Conservation (phyloP, 2,797 vertebrate species). For the Sciaenops ocellatus region DNA sequence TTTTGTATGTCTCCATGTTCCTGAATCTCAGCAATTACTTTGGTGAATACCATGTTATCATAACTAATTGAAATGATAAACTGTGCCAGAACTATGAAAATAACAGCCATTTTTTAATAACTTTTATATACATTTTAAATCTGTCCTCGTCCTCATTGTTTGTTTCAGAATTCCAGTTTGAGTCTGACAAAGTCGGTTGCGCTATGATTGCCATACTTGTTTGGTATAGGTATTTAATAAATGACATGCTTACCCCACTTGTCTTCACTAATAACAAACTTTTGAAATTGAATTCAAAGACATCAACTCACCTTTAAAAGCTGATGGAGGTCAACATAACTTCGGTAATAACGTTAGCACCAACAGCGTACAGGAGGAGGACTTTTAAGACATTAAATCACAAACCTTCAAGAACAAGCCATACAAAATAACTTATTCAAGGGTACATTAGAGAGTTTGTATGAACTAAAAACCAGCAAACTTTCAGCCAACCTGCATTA, state of each 20-base stretch:
- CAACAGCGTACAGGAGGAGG: background rate
- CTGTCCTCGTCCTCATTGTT: background rate
- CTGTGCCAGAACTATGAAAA: background rate
- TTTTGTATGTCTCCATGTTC: background rate
- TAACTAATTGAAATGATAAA: background rate
- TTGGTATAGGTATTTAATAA: background rate
- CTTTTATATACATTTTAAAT: background rate
- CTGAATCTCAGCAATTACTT: background rate
- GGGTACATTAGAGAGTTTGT: conserved; percentile 46
- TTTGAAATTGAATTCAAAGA: background rate
- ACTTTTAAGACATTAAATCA: conserved; percentile 22
- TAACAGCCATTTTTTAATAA: background rate
- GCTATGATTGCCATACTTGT: background rate
- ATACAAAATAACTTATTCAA: conserved; percentile 28
- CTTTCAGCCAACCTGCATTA: conserved; percentile 63
- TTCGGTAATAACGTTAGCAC: background rate
- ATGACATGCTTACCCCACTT: background rate
- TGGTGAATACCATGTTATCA: background rate
- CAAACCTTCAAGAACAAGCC: conserved; percentile 23
- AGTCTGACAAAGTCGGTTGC: background rate
- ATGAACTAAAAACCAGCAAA: conserved; percentile 40
- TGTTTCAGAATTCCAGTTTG: background rate
- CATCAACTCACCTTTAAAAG: background rate
- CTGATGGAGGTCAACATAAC: background rate
- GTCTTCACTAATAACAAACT: background rate